Conservation (phyloP, 2,888 invertebrate genomes). For the Dryobota labecula region DNA sequence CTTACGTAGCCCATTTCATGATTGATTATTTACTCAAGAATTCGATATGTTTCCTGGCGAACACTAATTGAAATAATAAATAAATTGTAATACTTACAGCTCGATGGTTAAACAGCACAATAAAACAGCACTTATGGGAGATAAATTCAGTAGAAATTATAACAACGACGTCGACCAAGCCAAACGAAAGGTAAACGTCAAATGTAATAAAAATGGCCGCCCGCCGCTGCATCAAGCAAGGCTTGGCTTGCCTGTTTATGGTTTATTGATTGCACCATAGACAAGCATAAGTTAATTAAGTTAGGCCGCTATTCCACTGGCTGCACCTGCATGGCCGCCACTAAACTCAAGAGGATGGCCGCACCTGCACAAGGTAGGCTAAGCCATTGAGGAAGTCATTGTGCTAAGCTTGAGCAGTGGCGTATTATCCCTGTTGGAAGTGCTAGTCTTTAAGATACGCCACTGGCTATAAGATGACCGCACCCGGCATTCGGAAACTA, state of each 20-base stretch:
- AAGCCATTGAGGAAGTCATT: too few relatives aligned
- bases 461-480: too few relatives aligned
- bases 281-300: background rate
- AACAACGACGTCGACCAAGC: background rate
- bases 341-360: too few relatives aligned
- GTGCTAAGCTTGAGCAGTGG: too few relatives aligned
- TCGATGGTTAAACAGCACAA: background rate
- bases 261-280: slow-evolving; percentile 36
- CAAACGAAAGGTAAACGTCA: slow-evolving; percentile 49
- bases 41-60: background rate
- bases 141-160: background rate
- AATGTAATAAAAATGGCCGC: slow-evolving; percentile 52
- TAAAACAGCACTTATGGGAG: slow-evolving; percentile 16
- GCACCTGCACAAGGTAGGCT: too few relatives aligned
- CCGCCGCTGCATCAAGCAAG: background rate
- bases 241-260: slow-evolving; percentile 41
- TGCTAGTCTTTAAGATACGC: too few relatives aligned
- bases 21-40: slow-evolving; percentile 31
- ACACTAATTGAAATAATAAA: background rate
- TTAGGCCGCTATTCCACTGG: too few relatives aligned
- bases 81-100: slow-evolving; percentile 42
- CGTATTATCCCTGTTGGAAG: too few relatives aligned
- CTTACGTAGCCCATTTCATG: slow-evolving; percentile 57
- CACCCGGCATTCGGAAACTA: too few relatives aligned
- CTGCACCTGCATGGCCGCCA: too few relatives aligned